These are phyloP conservation scores for Myiopsitta monachus DNA, from an alignment of 2,113 vertebrate species.

Conservation along the genomic window DNA sequence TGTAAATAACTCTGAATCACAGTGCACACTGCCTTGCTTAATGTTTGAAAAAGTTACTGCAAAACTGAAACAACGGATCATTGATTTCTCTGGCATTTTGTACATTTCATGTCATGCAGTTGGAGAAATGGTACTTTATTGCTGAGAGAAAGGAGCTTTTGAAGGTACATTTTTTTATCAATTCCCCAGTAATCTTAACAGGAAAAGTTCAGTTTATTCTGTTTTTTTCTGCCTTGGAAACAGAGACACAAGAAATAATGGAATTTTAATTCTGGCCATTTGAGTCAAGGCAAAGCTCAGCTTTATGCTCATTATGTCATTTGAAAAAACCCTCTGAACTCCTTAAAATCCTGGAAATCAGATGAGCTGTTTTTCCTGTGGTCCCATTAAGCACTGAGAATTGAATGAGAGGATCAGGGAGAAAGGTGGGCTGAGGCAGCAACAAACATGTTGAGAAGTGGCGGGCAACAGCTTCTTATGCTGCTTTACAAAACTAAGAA, in stretches of 20 bases:
- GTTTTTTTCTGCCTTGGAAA: neutral
- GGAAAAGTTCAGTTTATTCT: neutral
- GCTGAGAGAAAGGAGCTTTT: neutral
- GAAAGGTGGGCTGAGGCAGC: neutral
- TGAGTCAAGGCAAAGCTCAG: neutral
- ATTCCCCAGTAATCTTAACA: neutral
- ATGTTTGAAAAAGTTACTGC: neutral
- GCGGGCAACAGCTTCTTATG: neutral
- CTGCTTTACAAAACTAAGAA: neutral
- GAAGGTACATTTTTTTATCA: neutral
- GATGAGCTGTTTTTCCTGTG: neutral
- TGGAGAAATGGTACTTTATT: neutral
- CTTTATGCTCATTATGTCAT: neutral
- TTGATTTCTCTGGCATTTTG: neutral
- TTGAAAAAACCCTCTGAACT: neutral
- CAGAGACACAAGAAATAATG: neutral
- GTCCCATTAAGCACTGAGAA: neutral
- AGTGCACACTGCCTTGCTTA: neutral
- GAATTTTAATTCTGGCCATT: neutral
- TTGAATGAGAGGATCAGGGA: neutral
- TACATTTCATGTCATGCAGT: neutral
- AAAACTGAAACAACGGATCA: neutral
- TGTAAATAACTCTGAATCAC: neutral
- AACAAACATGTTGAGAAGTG: neutral
- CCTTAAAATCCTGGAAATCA: neutral